These are phyloP conservation scores for Archaeoteleia sp. DNA, from an alignment of 2,888 invertebrate genomes.

Conservation along the genomic window DNA sequence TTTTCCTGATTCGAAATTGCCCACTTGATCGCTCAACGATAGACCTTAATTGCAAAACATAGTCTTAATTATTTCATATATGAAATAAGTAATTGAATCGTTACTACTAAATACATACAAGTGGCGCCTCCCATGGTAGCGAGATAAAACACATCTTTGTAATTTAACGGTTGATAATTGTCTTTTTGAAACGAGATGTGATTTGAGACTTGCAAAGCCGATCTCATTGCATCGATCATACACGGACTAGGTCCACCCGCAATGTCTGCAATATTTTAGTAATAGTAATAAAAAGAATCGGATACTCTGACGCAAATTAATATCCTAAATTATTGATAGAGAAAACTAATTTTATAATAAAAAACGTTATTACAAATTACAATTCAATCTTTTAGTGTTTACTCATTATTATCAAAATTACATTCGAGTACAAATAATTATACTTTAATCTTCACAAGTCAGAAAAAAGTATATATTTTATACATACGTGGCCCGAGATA, in stretches of 20 bases:
- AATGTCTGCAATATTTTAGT: constrained; percentile 82
- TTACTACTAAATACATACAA: constrained; percentile 32
- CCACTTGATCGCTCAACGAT: constrained; percentile 82
- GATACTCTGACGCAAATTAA: too few species aligned
- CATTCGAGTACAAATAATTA: background rate
- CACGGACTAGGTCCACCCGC: constrained; percentile 87
- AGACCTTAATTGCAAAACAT: constrained; percentile 79
- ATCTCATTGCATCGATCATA: constrained; percentile 84
- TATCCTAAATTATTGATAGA: too few species aligned
- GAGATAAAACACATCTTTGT: constrained; percentile 86
- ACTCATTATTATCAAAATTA: too few species aligned
- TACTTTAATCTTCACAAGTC: too few species aligned
- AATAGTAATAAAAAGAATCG: too few species aligned
- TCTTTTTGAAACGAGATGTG: constrained; percentile 78
- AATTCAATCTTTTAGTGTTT: too few species aligned
- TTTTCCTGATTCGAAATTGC: constrained; percentile 88
- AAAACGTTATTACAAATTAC: too few species aligned
- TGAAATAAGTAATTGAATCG: constrained; percentile 11
- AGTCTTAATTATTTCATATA: constrained; percentile 2
- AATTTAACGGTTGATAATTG: constrained; percentile 78
- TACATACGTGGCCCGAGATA: too few species aligned
- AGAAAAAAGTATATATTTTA: too few species aligned
- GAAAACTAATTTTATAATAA: too few species aligned
- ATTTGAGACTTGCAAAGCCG: constrained; percentile 84
- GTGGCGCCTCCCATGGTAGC: constrained; percentile 91